Percentiles rank a stretch among this genome's conserved stretches.
Conservation (phyloP, 2,113 vertebrate species). For the Herpailurus yagouaroundi region DNA sequence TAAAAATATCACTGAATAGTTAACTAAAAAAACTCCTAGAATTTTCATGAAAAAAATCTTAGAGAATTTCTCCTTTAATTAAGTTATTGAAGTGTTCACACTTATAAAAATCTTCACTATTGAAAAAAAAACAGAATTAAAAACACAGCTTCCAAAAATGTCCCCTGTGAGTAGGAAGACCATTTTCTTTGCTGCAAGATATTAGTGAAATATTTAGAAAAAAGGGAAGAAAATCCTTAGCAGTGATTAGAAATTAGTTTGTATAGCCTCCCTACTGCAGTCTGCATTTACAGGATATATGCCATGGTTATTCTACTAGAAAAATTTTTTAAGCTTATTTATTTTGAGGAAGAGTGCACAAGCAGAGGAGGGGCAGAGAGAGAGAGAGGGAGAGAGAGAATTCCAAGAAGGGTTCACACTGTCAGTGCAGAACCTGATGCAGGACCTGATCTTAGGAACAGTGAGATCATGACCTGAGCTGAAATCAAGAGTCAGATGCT, state of each 20-base stretch:
- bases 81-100: not conserved
- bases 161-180: not conserved
- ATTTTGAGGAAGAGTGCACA: too few relatives aligned
- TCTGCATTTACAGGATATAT: not conserved
- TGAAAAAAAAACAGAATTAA: not conserved
- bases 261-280: not conserved
- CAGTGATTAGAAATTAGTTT: not conserved
- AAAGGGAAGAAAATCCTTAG: not conserved
- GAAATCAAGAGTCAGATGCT: too few relatives aligned
- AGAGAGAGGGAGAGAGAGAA: too few relatives aligned
- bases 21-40: not conserved
- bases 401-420: too few relatives aligned
- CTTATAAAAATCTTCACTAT: not conserved
- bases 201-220: constrained; percentile 13
- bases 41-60: not conserved
- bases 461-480: too few relatives aligned
- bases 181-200: not conserved
- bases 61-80: not conserved
- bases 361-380: too few relatives aligned
- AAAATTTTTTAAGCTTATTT: not conserved
- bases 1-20: not conserved
- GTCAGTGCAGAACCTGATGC: too few relatives aligned
- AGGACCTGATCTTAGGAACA: too few relatives aligned
- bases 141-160: not conserved
- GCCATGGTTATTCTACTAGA: not conserved